phyloP scores from a whole-genome alignment of 2,888 invertebrate species.

The Nomada lathburiana region DNA sequence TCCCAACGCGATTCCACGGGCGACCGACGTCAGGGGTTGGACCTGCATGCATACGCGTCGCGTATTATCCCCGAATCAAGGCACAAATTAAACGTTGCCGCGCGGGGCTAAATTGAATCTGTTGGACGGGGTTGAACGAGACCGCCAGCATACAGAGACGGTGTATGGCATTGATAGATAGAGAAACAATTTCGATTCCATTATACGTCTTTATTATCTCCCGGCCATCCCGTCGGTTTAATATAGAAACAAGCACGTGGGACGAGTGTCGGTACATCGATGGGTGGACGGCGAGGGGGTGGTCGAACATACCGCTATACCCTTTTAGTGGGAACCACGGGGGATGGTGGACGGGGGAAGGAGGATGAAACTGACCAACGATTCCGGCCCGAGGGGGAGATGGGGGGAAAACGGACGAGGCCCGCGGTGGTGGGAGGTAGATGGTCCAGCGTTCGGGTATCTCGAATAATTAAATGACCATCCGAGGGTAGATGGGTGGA shows the following conservation, averaged over 20 bases:
- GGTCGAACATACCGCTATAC: constrained; percentile 39
- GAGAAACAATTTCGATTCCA: constrained; percentile 84
- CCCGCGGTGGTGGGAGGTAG: constrained; percentile 67
- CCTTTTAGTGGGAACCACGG: constrained; percentile 59
- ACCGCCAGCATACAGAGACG: constrained; percentile 57
- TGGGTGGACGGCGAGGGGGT: constrained; percentile 44
- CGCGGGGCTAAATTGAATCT: constrained; percentile 78
- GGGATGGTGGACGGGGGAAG: constrained; percentile 48
- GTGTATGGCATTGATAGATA: constrained; percentile 83
- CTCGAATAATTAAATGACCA: constrained; percentile 84
- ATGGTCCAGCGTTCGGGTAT: constrained; percentile 78
- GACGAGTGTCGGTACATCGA: constrained; percentile 69
- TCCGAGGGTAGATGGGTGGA: constrained; percentile 76
- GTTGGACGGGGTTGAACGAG: constrained; percentile 68
- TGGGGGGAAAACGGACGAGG: constrained; percentile 39
- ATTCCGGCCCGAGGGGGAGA: constrained; percentile 37
- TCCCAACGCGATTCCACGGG: not conserved
- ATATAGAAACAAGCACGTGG: constrained; percentile 80
- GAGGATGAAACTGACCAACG: constrained; percentile 71
- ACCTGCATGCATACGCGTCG: constrained; percentile 17
- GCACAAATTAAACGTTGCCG: constrained; percentile 79
- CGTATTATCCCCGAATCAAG: constrained; percentile 75
- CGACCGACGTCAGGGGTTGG: not conserved
- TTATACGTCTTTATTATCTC: constrained; percentile 84
- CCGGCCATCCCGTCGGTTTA: constrained; percentile 79